A percentile compares a stretch with the other conserved stretches of the same genome.
Conservation (phyloP, 1,140 invertebrate genomes). For the Tribolium castaneum region DNA sequence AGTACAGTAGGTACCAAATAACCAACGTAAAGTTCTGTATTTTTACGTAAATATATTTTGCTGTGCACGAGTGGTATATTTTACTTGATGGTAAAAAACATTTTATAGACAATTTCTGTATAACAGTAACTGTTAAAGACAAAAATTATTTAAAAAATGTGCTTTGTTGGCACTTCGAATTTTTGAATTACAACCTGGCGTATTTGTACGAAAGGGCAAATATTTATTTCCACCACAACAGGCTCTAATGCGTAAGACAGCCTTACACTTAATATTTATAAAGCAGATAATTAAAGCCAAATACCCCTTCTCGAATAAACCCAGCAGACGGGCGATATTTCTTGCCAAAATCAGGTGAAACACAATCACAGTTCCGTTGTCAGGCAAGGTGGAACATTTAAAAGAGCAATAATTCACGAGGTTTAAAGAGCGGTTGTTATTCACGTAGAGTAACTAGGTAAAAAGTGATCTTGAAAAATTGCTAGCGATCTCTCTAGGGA, state of each 20-base stretch:
- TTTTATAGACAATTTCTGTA: too few species aligned
- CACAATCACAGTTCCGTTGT: slow-evolving; percentile 36
- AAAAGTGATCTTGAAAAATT: slow-evolving; percentile 39
- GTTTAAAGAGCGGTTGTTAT: slow-evolving; percentile 37
- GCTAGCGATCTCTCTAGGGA: slow-evolving; percentile 23
- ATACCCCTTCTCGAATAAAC: background rate
- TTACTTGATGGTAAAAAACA: too few species aligned
- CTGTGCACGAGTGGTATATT: too few species aligned
- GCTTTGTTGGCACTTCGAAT: too few species aligned
- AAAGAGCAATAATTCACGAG: slow-evolving; percentile 38
- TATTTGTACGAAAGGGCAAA: background rate
- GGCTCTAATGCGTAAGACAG: background rate
- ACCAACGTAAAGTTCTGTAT: too few species aligned
- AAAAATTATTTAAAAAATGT: too few species aligned
- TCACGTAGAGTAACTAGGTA: slow-evolving; percentile 38
- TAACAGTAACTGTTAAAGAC: too few species aligned
- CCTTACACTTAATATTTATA: background rate
- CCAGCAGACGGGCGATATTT: background rate
- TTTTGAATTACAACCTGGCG: too few species aligned
- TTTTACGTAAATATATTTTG: too few species aligned
- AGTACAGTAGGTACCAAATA: too few species aligned
- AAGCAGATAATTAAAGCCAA: slow-evolving; percentile 15
- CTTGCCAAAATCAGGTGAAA: slow-evolving; percentile 21
- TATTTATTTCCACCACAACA: background rate
- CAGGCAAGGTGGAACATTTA: slow-evolving; percentile 31